Base-by-base conservation (phyloP, 2,888 invertebrate species). In the Amphipoea lucens region DNA sequence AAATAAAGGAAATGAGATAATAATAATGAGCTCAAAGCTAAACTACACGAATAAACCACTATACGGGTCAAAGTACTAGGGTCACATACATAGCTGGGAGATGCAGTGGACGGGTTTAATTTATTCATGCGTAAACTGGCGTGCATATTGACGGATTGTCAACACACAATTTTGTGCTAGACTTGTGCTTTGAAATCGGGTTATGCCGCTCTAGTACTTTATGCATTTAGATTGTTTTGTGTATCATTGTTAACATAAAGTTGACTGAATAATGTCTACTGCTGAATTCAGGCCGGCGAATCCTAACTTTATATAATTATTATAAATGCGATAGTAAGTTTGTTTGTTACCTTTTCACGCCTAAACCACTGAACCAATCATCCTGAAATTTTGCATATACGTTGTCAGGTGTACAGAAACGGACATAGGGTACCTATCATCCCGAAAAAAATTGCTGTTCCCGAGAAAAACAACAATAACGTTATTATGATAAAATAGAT, bases 81-180 rank as follows among this genome's bases (percentile, higher is more conserved):
- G 65, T 20, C 9, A 12, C 69, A 84, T 78, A 69, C n/a, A 57
- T 4, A 78, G 48, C 48, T 42, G 69, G 68, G 69, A 78, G 65
- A 2, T 78, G 78, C 78, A 84, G 68, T 36, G 42, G 65, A 51
- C 57, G 69, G 57, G 1, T 70, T 84, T 60, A 81, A 81, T 84
- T 84, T 70, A 81, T 81, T 81, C 84, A 81, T 83, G 84, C 79
- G 65, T 84, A 14, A 48, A 81, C 79, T 54, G 42, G 69, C 42
- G 17, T 65, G 79, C 70, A 60, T 81, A 81, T 78, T 78, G 79
- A 65, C 36, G 60, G 17, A 81, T 84, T 78, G 84, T 81, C 60
- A 51, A 60, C 79, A 66, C 17, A 51, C 69, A 45, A 84, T 81
- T 84, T 84, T 60, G 51, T 51, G 84, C 84, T 81, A 78, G 69